phyloP scores from a whole-genome alignment of 2,113 vertebrate species.

The Anolis carolinensis region DNA sequence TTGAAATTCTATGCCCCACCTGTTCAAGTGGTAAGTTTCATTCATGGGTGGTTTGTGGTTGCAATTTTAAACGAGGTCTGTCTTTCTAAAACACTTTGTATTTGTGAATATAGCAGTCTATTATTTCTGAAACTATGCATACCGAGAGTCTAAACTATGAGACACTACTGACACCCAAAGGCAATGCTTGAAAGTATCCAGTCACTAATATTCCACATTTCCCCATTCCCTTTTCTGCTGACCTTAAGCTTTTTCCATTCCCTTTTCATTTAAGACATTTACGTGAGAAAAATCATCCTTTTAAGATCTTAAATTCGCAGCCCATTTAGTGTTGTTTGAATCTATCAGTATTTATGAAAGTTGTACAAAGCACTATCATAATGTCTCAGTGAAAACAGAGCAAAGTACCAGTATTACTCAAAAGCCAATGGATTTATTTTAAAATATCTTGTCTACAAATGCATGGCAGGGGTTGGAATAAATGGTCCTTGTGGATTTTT shows the following conservation, averaged over 20 bases:
- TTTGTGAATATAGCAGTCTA: not conserved
- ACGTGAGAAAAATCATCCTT: not conserved
- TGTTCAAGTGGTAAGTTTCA: too few relatives aligned
- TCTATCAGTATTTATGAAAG: not conserved
- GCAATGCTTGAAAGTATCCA: not conserved
- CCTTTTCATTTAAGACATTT: not conserved
- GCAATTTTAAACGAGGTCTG: too few relatives aligned
- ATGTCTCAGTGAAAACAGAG: not conserved
- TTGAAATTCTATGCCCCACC: too few relatives aligned
- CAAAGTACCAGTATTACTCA: not conserved
- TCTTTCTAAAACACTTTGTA: too few relatives aligned
- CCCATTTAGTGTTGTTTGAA: not conserved
- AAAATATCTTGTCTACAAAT: not conserved
- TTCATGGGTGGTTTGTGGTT: too few relatives aligned
- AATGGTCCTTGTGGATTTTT: not conserved
- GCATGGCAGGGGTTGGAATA: too few relatives aligned
- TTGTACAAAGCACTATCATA: not conserved
- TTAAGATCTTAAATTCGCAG: not conserved
- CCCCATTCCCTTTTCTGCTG: not conserved
- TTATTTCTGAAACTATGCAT: not conserved
- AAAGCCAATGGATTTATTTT: not conserved
- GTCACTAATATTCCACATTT: not conserved
- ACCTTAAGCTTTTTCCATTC: not conserved
- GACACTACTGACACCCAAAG: slow-evolving; percentile 20
- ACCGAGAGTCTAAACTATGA: not conserved